Base-by-base conservation (phyloP, 2,113 vertebrate genomes). In the Ictalurus punctatus region DNA sequence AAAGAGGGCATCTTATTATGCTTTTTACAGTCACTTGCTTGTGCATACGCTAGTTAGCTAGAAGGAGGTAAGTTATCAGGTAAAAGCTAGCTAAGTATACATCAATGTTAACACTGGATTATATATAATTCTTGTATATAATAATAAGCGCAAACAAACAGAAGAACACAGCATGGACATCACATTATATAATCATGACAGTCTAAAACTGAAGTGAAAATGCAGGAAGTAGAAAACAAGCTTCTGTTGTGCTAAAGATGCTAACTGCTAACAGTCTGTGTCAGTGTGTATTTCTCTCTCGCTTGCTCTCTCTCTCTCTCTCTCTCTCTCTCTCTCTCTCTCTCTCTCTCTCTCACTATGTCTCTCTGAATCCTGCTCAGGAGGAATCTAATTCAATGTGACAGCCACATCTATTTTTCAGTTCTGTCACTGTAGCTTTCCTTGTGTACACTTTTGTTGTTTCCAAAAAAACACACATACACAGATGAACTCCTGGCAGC, bases 401-500 rank as follows among this genome's bases (percentile, higher is more conserved):
- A 95, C 94, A 94, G 89, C 87, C 91, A 73, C 88, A 92, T 94
- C 87, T 83, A 89, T 93, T 93, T 90, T 69, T 5, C 76, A 58
- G 87, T 48, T 89, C 65, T 87, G 56, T 86, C 79, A 86, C 88
- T 88, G 87, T 63, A 82, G 93, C 89, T 54, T 56, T 52, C 9
- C 8, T 52, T 52, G 48, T 52, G 48, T 52, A 52, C 48, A 52
- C 48, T 52, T 52, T 52, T 52, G 48, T 52, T 52, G 44, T 37
- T 63, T 30, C 37, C 12, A 61, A 48, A 48, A 76, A 78, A 34
- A 67, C 78, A 56, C 78, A 56, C 61, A 58, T 16, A 71, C 71
- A 81, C 88, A 91, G 90, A 88, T 91, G 86, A 89, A 83, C 81
- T 40, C 63, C 78, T 37, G 78, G 30, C 54, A 44, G 44, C 44